A percentile compares a stretch with the other conserved stretches of the same genome.
Conservation (phyloP, 2,113 vertebrate species). For the Platichthys flesus region DNA sequence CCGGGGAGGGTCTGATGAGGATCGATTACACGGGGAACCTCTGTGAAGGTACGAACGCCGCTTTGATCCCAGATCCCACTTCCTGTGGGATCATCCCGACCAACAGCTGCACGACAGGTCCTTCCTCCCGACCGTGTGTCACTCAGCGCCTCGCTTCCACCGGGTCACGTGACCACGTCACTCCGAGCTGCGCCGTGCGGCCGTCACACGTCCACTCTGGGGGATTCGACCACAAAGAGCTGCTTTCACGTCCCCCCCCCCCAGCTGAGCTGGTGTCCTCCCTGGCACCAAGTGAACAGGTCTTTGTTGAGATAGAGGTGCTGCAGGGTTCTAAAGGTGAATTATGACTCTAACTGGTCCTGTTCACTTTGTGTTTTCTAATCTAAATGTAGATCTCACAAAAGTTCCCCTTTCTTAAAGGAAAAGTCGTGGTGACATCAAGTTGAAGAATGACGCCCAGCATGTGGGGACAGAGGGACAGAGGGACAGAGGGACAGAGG, state of each 20-base stretch:
- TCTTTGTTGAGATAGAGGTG: conserved; percentile 34
- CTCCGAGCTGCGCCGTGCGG: neutral
- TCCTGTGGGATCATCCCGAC: conserved; percentile 48
- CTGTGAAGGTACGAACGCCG: conserved; percentile 1
- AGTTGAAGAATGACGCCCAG: conserved; percentile 4
- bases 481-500: neutral
- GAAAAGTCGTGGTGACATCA: neutral
- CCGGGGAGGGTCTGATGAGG: conserved; percentile 26
- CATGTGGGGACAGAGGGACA: neutral
- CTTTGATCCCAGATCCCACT: conserved; percentile 65
- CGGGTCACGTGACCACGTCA: conserved; percentile 38
- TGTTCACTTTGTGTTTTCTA: conserved; percentile 5
- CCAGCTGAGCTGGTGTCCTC: conserved; percentile 30
- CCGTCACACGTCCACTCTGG: conserved; percentile 13
- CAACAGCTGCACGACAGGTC: conserved; percentile 41
- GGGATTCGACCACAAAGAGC: too few relatives aligned
- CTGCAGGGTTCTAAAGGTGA: conserved; percentile 32
- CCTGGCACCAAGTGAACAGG: conserved; percentile 31
- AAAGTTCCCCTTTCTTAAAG: neutral
- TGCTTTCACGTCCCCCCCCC: conserved; percentile 26
- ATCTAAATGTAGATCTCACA: conserved; percentile 18
- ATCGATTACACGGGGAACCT: conserved; percentile 54
- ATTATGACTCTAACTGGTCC: conserved; percentile 25
- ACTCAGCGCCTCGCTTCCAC: conserved; percentile 30
- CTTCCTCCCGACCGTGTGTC: conserved; percentile 7